These are phyloP conservation scores for Xyrichtys novacula DNA, from an alignment of 2,797 vertebrate genomes.

Conservation along the genomic window DNA sequence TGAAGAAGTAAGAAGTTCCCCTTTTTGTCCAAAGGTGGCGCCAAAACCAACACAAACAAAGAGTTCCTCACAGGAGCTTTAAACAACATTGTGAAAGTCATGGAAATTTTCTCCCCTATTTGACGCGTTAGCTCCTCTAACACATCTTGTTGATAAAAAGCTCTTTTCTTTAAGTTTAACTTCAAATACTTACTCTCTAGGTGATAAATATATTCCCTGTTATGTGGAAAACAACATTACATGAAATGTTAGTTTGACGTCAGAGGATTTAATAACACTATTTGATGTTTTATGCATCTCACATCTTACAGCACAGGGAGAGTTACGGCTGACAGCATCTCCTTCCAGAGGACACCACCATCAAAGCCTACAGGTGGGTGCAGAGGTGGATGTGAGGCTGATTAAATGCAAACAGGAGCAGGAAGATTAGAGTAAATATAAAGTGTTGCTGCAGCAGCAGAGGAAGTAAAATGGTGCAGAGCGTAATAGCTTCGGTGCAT, in stretches of 20 bases:
- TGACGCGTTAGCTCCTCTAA: no score
- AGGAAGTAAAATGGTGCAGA: neutral
- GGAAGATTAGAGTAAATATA: neutral
- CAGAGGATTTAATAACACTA: neutral
- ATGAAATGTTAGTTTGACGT: slow-evolving; percentile 11
- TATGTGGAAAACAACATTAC: slow-evolving; percentile 13
- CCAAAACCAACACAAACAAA: no score
- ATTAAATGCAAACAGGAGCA: slow-evolving; percentile 23
- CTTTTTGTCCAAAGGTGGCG: no score
- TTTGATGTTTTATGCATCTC: slow-evolving; percentile 5
- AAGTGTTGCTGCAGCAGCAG: neutral
- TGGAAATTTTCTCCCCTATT: no score
- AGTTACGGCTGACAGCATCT: neutral
- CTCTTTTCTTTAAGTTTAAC: neutral
- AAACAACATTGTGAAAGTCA: no score
- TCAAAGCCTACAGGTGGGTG: slow-evolving; percentile 19
- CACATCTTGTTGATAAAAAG: neutral
- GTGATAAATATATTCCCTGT: neutral
- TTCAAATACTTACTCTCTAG: neutral
- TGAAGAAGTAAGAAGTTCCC: no score
- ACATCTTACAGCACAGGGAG: neutral
- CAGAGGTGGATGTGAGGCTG: neutral
- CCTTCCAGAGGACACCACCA: neutral
- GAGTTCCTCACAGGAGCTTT: no score
- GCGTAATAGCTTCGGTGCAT: neutral